Conservation (phyloP, 2,113 vertebrate genomes). For the Agelaius tricolor region DNA sequence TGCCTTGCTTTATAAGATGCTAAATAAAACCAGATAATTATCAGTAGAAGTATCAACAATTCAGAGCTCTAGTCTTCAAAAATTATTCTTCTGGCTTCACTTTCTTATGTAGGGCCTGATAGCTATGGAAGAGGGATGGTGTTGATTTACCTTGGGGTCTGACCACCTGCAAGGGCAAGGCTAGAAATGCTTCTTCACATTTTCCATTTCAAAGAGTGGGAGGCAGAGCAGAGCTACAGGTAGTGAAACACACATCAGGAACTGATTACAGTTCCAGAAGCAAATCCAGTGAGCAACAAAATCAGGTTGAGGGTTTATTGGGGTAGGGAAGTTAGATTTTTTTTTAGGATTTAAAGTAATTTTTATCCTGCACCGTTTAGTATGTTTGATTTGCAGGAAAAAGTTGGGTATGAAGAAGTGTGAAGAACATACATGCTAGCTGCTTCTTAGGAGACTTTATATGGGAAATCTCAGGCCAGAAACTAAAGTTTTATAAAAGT, state of each 20-base stretch:
- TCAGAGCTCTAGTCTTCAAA: constrained; percentile 34
- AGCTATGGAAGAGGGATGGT: not conserved
- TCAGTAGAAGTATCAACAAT: constrained; percentile 15
- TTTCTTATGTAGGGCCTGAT: not conserved
- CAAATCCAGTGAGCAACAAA: not conserved
- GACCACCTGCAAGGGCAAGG: not conserved
- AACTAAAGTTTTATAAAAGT: not conserved
- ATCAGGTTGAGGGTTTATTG: not conserved
- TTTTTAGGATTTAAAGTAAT: not conserved
- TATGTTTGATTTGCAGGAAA: not conserved
- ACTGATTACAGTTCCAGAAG: not conserved
- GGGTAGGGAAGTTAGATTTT: not conserved
- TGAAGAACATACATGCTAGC: not conserved
- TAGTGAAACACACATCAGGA: not conserved
- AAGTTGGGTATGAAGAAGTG: not conserved
- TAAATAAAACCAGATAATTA: constrained; percentile 22
- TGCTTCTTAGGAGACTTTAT: not conserved
- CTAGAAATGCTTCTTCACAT: not conserved
- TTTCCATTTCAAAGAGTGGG: not conserved
- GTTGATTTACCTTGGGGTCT: not conserved
- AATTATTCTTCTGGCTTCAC: constrained; percentile 36
- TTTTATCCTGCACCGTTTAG: not conserved
- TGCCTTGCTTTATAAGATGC: constrained; percentile 68
- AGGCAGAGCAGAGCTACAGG: not conserved
- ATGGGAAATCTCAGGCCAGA: not conserved